phyloP scores from a whole-genome alignment of 2,113 vertebrate species.

The Hemicordylus capensis region DNA sequence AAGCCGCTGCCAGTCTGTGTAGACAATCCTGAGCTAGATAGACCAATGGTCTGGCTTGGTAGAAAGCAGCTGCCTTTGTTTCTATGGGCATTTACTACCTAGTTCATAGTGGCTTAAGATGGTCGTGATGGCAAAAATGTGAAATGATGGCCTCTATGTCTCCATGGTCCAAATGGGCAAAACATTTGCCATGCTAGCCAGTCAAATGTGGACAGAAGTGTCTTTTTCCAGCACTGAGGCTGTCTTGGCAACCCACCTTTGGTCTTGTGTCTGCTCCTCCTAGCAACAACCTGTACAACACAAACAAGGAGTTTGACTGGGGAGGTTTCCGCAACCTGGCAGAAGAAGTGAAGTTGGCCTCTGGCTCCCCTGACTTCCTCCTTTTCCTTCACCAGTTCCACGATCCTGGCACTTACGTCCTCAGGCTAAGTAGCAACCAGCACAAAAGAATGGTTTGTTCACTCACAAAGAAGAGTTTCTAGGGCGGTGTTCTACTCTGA shows the following conservation, averaged over 20 bases:
- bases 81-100: too few relatives aligned
- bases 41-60: too few relatives aligned
- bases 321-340: slow-evolving; percentile 80
- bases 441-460: slow-evolving; percentile 84
- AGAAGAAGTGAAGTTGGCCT: slow-evolving; percentile 71
- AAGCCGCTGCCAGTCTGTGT: too few relatives aligned
- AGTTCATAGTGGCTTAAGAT: too few relatives aligned
- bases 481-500: background rate
- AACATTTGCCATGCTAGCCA: background rate
- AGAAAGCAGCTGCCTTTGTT: too few relatives aligned
- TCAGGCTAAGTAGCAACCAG: slow-evolving; percentile 81
- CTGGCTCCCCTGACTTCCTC: slow-evolving; percentile 56
- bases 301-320: slow-evolving; percentile 86
- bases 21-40: too few relatives aligned
- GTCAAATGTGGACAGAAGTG: background rate
- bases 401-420: slow-evolving; percentile 84
- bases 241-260: too few relatives aligned
- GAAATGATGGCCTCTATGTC: background rate
- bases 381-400: slow-evolving; percentile 82
- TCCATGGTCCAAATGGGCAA: background rate
- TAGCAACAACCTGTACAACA: slow-evolving; percentile 90
- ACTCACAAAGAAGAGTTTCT: background rate
- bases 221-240: background rate
- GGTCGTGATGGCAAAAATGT: background rate
- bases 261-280: background rate